A percentile compares a stretch with the other conserved stretches of the same genome.
Conservation (phyloP, 2,113 vertebrate genomes). For the Prunella fulvescens region DNA sequence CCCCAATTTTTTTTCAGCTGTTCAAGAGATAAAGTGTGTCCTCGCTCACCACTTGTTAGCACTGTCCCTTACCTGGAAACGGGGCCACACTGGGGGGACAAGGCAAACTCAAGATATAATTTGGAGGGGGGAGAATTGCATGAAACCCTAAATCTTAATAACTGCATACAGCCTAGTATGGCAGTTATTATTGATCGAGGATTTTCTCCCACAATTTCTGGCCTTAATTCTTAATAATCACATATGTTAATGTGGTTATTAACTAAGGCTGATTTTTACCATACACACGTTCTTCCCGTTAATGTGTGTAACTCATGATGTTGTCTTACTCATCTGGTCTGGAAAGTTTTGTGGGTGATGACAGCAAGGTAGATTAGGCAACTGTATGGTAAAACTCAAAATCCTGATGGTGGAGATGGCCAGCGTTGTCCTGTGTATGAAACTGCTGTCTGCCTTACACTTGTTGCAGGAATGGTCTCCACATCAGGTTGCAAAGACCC, state of each 20-base stretch:
- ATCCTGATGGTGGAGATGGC: slow-evolving; percentile 76
- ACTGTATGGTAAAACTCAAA: slow-evolving; percentile 83
- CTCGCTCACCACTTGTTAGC: slow-evolving; percentile 94
- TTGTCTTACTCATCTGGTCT: slow-evolving; percentile 72
- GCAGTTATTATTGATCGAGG: slow-evolving; percentile 74
- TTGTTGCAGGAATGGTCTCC: slow-evolving; percentile 67
- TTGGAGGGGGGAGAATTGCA: slow-evolving; percentile 80
- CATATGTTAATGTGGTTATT: slow-evolving; percentile 86
- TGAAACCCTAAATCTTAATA: slow-evolving; percentile 79
- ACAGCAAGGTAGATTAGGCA: slow-evolving; percentile 69
- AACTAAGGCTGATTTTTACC: slow-evolving; percentile 84
- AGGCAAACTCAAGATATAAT: not conserved
- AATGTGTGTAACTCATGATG: slow-evolving; percentile 49
- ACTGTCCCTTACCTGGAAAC: slow-evolving; percentile 73
- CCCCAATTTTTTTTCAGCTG: slow-evolving; percentile 66
- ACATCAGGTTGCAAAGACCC: slow-evolving; percentile 59
- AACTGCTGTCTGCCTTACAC: slow-evolving; percentile 70
- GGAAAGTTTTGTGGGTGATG: slow-evolving; percentile 67
- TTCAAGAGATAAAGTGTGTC: slow-evolving; percentile 77
- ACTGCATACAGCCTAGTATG: slow-evolving; percentile 73
- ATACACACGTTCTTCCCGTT: slow-evolving; percentile 81
- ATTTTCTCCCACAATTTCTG: slow-evolving; percentile 73
- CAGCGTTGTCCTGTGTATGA: slow-evolving; percentile 77
- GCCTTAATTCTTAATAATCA: slow-evolving; percentile 89
- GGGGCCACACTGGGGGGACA: not conserved